Conservation (phyloP, 1,140 invertebrate genomes). For the Anadara kagoshimensis region DNA sequence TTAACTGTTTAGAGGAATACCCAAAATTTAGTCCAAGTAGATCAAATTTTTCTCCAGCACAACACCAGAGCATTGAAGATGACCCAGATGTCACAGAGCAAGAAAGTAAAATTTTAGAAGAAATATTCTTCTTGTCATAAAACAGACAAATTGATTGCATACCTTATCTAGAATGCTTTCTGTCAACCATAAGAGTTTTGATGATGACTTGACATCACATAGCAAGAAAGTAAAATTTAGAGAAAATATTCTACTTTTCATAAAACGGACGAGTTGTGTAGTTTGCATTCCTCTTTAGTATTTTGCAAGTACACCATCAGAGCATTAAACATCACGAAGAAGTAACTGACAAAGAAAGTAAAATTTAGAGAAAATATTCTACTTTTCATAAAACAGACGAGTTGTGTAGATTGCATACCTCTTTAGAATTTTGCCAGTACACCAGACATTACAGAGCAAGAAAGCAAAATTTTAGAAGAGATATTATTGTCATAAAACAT, state of each 20-base stretch:
- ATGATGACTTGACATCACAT: constrained; percentile 19
- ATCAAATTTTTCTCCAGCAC: background rate
- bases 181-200: background rate
- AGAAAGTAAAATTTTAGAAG: constrained; percentile 47
- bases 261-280: too few relatives aligned
- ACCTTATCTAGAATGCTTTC: too few relatives aligned
- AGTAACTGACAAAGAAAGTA: background rate
- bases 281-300: too few relatives aligned
- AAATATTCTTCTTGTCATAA: constrained; percentile 42
- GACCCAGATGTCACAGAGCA: constrained; percentile 20
- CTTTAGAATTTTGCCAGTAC: too few relatives aligned
- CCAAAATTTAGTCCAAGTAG: background rate
- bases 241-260: constrained; percentile 10
- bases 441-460: too few relatives aligned
- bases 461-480: too few relatives aligned
- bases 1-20: constrained; percentile 36
- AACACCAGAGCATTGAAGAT: background rate
- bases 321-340: constrained; percentile 9
- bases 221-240: background rate
- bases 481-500: too few relatives aligned
- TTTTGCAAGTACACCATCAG: background rate
- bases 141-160: too few relatives aligned
- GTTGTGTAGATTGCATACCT: too few relatives aligned
- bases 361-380: constrained; percentile 1
- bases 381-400: background rate